These are phyloP conservation scores for Carapus acus DNA, from an alignment of 2,797 vertebrate genomes.

Conservation along the genomic window DNA sequence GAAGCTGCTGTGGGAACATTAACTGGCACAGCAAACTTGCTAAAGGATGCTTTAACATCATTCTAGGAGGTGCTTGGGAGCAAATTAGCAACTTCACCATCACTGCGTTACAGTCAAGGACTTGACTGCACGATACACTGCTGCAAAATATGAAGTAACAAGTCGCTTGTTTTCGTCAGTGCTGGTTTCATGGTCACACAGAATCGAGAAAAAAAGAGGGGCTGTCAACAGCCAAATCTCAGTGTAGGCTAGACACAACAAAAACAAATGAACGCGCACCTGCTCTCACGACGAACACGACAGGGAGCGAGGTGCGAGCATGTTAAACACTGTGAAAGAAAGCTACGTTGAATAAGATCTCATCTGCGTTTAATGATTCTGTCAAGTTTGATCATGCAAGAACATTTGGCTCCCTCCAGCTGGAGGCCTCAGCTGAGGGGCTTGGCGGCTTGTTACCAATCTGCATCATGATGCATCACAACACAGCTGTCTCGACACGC, in stretches of 20 bases:
- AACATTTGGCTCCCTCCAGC: slow-evolving; percentile 30
- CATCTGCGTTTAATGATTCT: slow-evolving; percentile 36
- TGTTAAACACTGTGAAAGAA: slow-evolving; percentile 7
- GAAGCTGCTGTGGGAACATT: too few relatives aligned
- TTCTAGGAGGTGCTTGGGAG: too few relatives aligned
- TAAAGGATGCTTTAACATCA: too few relatives aligned
- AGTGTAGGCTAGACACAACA: background rate
- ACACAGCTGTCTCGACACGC: slow-evolving; percentile 43
- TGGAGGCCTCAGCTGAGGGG: slow-evolving; percentile 29
- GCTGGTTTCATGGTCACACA: too few relatives aligned
- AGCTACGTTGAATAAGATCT: slow-evolving; percentile 1
- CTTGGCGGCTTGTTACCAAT: slow-evolving; percentile 28
- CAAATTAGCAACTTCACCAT: too few relatives aligned
- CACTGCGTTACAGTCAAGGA: too few relatives aligned
- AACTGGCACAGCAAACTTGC: too few relatives aligned
- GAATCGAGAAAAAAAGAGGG: too few relatives aligned
- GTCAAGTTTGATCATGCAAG: slow-evolving; percentile 47
- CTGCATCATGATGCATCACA: slow-evolving; percentile 30
- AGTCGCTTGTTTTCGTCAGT: too few relatives aligned
- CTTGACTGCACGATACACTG: too few relatives aligned
- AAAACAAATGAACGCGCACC: slow-evolving; percentile 12
- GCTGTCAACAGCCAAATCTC: too few relatives aligned
- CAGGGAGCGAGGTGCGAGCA: slow-evolving; percentile 19
- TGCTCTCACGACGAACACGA: slow-evolving; percentile 18
- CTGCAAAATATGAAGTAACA: too few relatives aligned